Base-by-base conservation (phyloP, 2,797 vertebrate genomes). In the Myotis myotis region DNA sequence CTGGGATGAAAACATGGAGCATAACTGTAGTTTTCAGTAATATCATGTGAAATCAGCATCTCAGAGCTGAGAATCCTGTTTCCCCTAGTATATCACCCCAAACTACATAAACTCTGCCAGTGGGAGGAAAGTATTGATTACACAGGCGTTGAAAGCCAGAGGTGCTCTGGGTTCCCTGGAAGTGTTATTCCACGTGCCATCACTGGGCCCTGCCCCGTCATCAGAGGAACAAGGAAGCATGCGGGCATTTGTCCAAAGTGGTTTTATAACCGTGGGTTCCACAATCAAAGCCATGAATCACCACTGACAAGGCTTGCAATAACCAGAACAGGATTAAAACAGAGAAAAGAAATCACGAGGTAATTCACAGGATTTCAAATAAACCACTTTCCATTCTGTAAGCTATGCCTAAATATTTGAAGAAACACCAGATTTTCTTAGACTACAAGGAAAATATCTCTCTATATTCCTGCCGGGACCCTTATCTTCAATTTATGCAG, bases 1-100 rank as follows among this genome's bases (percentile, higher is more conserved):
- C 64, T 90, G 79, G 95, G 96, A 96, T 53, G 91, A 96, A 98
- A 98, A 97, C 95, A 97, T 41, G 93, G 95, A 97, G 95, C 91
- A 64, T 87, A 96, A 97, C 95, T 97, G 76, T 62, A 85, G 79
- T 97, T 98, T 98, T 97, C 93, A 23, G 16, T 79, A 97, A 87
- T 92, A 97, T 88, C 87, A 93, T 93, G 49, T 68, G 93, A 97
- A 97, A 96, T 82, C 74, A 95, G 64, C 51, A 64, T 91, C 97
- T 95, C 84, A 49, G 83, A 97, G 62, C 25, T 93, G 68, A 94
- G 68, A 85, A 91, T 88, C 5, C 2, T 0, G 0, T 82, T 96
- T 30, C 64, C 76, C 86, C 44, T 2, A 13, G 19, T 86, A 3
- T 1, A 85, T 76, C 23, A 89, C 4, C 22, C 83, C 15, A 68